phyloP scores from a whole-genome alignment of 2,113 vertebrate genomes.

The Dendropsophus ebraccatus region DNA sequence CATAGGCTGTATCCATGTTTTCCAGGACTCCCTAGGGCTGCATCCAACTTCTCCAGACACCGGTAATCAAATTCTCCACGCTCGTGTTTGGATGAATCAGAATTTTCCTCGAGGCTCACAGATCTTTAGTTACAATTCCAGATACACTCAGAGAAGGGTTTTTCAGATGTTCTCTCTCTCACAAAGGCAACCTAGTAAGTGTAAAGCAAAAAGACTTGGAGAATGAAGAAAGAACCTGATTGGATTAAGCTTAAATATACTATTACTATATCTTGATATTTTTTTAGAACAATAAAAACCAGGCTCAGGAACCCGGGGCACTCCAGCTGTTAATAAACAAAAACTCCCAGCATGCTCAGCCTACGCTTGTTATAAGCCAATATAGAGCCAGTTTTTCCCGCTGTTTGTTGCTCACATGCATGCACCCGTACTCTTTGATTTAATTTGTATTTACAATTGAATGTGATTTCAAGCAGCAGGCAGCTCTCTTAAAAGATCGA shows the following conservation, averaged over 20 bases:
- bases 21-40: too few relatives aligned
- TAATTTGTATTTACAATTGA: slow-evolving; percentile 44
- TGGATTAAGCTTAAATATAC: not conserved
- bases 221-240: not conserved
- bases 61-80: too few relatives aligned
- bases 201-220: not conserved
- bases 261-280: not conserved
- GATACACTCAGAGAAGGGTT: too few relatives aligned
- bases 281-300: not conserved
- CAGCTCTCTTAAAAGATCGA: slow-evolving; percentile 26
- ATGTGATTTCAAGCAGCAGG: slow-evolving; percentile 15
- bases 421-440: not conserved
- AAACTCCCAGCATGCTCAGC: not conserved
- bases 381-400: not conserved
- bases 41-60: too few relatives aligned
- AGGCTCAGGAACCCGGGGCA: not conserved
- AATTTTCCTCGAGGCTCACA: too few relatives aligned
- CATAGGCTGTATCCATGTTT: too few relatives aligned
- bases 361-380: slow-evolving; percentile 24
- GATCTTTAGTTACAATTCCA: too few relatives aligned
- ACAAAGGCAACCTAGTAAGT: not conserved
- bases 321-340: slow-evolving; percentile 21
- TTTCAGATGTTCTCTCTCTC: too few relatives aligned
- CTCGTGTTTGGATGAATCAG: too few relatives aligned
- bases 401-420: slow-evolving; percentile 16